These are phyloP conservation scores for Pachycephus smyrnensis DNA, from an alignment of 2,888 invertebrate genomes.

Conservation along the genomic window DNA sequence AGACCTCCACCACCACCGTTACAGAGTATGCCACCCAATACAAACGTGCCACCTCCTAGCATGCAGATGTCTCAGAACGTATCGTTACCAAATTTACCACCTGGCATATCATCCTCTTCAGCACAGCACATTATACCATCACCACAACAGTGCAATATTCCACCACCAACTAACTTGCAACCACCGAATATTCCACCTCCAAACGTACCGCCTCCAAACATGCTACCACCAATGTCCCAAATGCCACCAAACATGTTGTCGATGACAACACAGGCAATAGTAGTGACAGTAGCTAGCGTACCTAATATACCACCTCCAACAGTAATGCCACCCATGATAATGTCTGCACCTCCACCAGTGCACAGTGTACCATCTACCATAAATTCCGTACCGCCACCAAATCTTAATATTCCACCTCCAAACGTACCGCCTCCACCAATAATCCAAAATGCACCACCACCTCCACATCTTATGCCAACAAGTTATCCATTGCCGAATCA, in stretches of 20 bases:
- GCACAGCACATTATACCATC: constrained; percentile 37
- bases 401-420: constrained; percentile 68
- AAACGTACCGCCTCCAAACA: constrained; percentile 49
- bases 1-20: constrained; percentile 28
- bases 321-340: constrained; percentile 55
- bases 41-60: constrained; percentile 60
- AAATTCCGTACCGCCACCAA: constrained; percentile 58
- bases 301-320: constrained; percentile 55
- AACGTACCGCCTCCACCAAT: constrained; percentile 44
- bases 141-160: constrained; percentile 41
- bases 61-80: constrained; percentile 55
- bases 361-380: constrained; percentile 52
- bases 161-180: constrained; percentile 37
- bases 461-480: constrained; percentile 48
- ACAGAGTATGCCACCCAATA: constrained; percentile 56
- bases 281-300: constrained; percentile 48
- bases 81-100: constrained; percentile 65
- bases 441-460: constrained; percentile 47
- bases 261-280: constrained; percentile 49
- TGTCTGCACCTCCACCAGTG: constrained; percentile 54
- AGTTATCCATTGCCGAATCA: constrained; percentile 56
- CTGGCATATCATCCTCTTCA: constrained; percentile 64
- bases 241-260: constrained; percentile 58
- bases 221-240: constrained; percentile 55
- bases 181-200: constrained; percentile 51